Base-by-base conservation (phyloP, 2,797 vertebrate genomes). In the Pseudocheirus occidentalis region DNA sequence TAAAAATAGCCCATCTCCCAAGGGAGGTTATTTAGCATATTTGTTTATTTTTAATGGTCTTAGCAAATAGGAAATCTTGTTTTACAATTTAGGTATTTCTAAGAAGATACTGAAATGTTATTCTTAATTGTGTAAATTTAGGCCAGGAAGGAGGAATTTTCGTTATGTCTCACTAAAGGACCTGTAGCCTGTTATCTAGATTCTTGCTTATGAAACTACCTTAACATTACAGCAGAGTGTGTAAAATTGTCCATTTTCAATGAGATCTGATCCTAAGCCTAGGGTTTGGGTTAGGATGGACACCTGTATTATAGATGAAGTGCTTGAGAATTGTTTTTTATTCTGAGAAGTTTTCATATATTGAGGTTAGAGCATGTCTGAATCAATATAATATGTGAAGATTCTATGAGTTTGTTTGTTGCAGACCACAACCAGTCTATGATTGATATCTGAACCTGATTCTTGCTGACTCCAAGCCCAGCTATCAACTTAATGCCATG, bases 21-120 rank as follows among this genome's bases (percentile, higher is more conserved):
- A 93, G 95, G 93, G 95, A 95, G 92, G 56, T 52, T 91, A 53
- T 95, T 96, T 96, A 96, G 95, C 94, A 94, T 95, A 92, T 93
- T 89, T 92, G 34, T 81, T 81, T 73, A 50, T 46, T 31, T 55
- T 55, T 55, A 87, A 81, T 81, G n/a, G 18, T 46, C 29, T 81
- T 81, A 81, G 10, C 18, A 46, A 46, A 40, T 46, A 40, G n/a
- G 66, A 73, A 18, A 40, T 40, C 28, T 31, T 62, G 58, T 21
- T 40, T 73, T 40, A 7, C 1, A 46, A 40, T 46, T 81, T 46
- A 24, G 66, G 5, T 18, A 46, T 46, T 81, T 46, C 21, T 40
- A 46, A 81, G n/a, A 81, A 81, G n/a, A 81, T 46, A 81, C 24
- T 81, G 66, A 81, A 81, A 81, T 40, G 5, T 81, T 18, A 81